Percentiles rank a stretch among this genome's conserved stretches.
Conservation (phyloP, 2,113 vertebrate species). For the Atherinomorus stipes region DNA sequence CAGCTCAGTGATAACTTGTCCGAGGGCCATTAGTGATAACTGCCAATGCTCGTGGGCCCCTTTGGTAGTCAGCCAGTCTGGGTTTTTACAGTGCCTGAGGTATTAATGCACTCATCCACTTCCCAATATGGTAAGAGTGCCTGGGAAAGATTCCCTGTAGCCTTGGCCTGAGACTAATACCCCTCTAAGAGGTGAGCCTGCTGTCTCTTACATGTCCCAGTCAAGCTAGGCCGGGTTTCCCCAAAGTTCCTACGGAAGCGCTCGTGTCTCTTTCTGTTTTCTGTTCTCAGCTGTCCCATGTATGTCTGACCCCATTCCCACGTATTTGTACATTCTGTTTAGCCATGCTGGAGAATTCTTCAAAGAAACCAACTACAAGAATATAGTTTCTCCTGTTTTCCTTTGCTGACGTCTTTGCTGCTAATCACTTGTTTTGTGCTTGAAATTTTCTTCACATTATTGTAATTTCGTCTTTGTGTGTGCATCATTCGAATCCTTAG, state of each 20-base stretch:
- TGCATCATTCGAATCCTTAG: slow-evolving; percentile 1
- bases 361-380: slow-evolving; percentile 43
- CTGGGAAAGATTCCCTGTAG: slow-evolving; percentile 53
- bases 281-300: slow-evolving; percentile 6
- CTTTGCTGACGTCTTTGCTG: slow-evolving; percentile 22
- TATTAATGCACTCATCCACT: slow-evolving; percentile 35
- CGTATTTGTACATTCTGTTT: slow-evolving; percentile 31
- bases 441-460: slow-evolving; percentile 16
- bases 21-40: slow-evolving; percentile 52
- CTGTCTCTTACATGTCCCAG: slow-evolving; percentile 27
- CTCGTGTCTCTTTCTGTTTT: slow-evolving; percentile 26
- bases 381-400: slow-evolving; percentile 49
- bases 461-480: slow-evolving; percentile 17
- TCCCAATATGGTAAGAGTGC: slow-evolving; percentile 53
- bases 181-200: slow-evolving; percentile 17
- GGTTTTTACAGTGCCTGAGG: slow-evolving; percentile 42
- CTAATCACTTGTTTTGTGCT: slow-evolving; percentile 18
- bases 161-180: slow-evolving; percentile 36
- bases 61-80: slow-evolving; percentile 49
- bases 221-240: slow-evolving; percentile 37
- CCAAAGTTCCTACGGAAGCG: slow-evolving; percentile 28
- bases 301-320: slow-evolving; percentile 36
- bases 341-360: slow-evolving; percentile 27
- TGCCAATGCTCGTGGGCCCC: slow-evolving; percentile 20
- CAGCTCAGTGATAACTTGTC: slow-evolving; percentile 35